Evolutionary conservation across 2,797 vertebrate species (phyloP), one percentile per base, ranked within the genome.

Genomic region (Antrozous pallidus): DNA sequence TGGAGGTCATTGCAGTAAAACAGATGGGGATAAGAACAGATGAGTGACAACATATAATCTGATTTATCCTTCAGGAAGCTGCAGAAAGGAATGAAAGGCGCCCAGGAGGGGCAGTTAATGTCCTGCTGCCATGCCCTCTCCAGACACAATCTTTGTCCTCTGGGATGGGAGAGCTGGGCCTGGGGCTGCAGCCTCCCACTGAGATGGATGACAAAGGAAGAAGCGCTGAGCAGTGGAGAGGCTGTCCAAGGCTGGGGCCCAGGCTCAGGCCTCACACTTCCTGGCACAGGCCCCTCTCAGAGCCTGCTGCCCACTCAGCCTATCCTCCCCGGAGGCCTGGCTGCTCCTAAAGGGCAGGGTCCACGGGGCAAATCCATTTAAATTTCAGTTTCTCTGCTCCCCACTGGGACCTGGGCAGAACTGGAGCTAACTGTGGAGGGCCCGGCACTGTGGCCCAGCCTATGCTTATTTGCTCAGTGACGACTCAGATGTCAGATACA

Each of bases 281-380:
- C 5, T 2, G 0, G 22, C 4, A 4, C 9, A 18, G 0, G 0
- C 4, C 9, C 31, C 42, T 63, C 14, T 38, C 33, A 2, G 49
- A 78, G 63, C 3, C 36, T 24, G 49, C 16, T 18, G 56, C 63
- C 71, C 28, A 38, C 40, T 28, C 24, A 5, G 20, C 14, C 78
- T 13, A 20, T 28, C 36, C 18, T 26, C 1, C 56, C 40, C 31
- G 22, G 63, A 80, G 31, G 47, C 69, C 74, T 8, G 11, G 67
- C 26, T 11, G 28, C 18, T 40, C 56, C 81, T 33, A 18, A 69
- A 79, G 38, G 36, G 45, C 0, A 3, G 69, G 33, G 40, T 31
- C 10, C 38, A 4, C 0, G 5, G 45, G 71, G 36, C 36, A 79
- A 28, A 47, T 6, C 18, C 36, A 28, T 28, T 79, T 63, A 31